Conservation (phyloP, 2,888 invertebrate genomes). For the Tanytarsus gracilentus region DNA sequence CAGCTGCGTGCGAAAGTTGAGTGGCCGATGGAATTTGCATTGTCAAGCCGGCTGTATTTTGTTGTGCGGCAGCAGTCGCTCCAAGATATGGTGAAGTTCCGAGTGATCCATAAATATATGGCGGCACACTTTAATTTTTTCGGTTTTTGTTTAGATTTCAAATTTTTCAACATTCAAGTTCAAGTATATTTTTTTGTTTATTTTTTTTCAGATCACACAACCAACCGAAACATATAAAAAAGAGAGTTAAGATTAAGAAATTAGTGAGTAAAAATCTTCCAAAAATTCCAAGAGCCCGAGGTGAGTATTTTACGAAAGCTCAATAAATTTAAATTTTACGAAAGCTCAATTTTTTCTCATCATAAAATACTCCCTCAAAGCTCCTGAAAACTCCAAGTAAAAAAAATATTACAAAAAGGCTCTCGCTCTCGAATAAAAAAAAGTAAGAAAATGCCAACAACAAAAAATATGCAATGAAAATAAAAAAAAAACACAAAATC, state of each 20-base stretch:
- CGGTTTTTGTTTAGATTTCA: background rate
- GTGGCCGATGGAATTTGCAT: constrained; percentile 58
- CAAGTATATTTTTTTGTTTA: constrained; percentile 26
- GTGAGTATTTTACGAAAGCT: background rate
- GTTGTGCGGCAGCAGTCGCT: constrained; percentile 44
- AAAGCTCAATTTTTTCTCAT: no score
- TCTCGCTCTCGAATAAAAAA: no score
- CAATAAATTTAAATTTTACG: no score
- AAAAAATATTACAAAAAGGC: no score
- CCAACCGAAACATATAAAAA: constrained; percentile 31
- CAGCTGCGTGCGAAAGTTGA: constrained; percentile 64
- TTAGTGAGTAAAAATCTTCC: constrained; percentile 28
- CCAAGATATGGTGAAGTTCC: constrained; percentile 61
- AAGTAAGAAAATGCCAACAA: no score
- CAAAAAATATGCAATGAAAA: no score
- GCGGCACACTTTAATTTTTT: constrained; percentile 42
- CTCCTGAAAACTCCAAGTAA: no score
- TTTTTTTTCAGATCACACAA: constrained; percentile 29
- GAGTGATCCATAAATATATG: constrained; percentile 69
- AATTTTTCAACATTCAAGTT: constrained; percentile 25
- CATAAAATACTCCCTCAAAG: no score
- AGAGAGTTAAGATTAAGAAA: constrained; percentile 31
- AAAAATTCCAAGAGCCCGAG: constrained; percentile 8
- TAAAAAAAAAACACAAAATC: no score
- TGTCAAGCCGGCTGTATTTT: constrained; percentile 55